phyloP scores from a whole-genome alignment of 2,888 invertebrate species.

The Nemoura dubitans region DNA sequence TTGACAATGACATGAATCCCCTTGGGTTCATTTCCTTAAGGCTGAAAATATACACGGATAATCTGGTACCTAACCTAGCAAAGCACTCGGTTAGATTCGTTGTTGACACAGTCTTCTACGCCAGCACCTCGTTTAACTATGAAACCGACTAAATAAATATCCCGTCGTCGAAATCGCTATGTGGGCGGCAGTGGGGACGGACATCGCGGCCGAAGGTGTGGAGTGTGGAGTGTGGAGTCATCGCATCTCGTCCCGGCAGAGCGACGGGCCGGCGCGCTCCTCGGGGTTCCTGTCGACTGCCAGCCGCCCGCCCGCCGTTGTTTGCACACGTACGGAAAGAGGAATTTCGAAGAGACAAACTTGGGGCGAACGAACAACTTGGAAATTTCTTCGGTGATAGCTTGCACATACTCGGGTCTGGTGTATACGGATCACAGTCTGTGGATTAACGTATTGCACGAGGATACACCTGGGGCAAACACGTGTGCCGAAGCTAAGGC shows the following conservation, averaged over 20 bases:
- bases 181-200: too few species aligned
- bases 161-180: too few species aligned
- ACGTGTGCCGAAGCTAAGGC: not conserved
- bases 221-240: not conserved
- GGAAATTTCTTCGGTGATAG: not conserved
- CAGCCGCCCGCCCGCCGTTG: slow-evolving; percentile 1
- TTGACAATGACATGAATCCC: not conserved
- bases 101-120: slow-evolving; percentile 38
- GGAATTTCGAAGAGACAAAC: slow-evolving; percentile 13
- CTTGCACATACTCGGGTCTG: not conserved
- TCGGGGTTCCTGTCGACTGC: not conserved
- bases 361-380: not conserved
- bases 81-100: not conserved
- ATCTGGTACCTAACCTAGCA: not conserved
- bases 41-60: not conserved
- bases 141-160: slow-evolving; percentile 40
- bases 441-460: not conserved
- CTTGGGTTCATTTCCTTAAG: not conserved
- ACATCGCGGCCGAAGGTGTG: too few species aligned
- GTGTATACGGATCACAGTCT: not conserved
- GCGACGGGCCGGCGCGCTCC: slow-evolving; percentile 13
- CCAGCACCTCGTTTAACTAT: slow-evolving; percentile 31
- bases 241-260: not conserved
- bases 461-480: not conserved
- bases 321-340: slow-evolving; percentile 33